Evolutionary conservation across 2,113 vertebrate species (phyloP).

Genomic region (Eptesicus fuscus): DNA sequence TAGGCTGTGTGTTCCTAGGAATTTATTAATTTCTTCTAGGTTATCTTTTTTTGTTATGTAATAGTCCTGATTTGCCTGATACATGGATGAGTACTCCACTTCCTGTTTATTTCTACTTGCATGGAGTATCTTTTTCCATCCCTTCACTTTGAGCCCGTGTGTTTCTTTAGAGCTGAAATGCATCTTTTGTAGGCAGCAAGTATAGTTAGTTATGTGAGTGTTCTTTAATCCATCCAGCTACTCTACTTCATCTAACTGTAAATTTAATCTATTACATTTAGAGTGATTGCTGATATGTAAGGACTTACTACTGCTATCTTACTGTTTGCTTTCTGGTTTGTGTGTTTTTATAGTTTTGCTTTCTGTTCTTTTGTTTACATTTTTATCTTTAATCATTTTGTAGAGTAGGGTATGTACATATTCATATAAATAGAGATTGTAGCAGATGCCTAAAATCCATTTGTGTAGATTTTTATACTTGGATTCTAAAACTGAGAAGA

Average conservation of each 20-base stretch:
- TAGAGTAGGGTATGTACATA: constrained; percentile 72
- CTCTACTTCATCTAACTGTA: not conserved
- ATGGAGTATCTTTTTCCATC: not conserved
- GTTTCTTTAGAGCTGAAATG: not conserved
- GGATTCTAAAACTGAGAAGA: constrained; percentile 79
- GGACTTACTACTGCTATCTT: not conserved
- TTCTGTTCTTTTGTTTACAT: constrained; percentile 32
- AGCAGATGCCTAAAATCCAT: constrained; percentile 82
- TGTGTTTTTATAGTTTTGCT: not conserved
- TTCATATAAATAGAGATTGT: constrained; percentile 77
- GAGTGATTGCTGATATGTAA: not conserved
- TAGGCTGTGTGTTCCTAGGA: no score
- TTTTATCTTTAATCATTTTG: constrained; percentile 75
- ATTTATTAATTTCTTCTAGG: no score
- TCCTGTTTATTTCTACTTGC: not conserved
- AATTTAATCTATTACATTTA: not conserved
- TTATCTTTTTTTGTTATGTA: not conserved
- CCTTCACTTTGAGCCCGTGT: not conserved
- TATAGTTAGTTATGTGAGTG: not conserved
- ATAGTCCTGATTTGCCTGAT: not conserved
- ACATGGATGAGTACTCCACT: not conserved
- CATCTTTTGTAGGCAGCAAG: not conserved
- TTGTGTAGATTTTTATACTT: constrained; percentile 83
- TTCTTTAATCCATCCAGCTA: not conserved
- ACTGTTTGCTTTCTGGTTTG: not conserved